Base-by-base conservation (phyloP, 2,888 invertebrate species). In the Noctua janthina region DNA sequence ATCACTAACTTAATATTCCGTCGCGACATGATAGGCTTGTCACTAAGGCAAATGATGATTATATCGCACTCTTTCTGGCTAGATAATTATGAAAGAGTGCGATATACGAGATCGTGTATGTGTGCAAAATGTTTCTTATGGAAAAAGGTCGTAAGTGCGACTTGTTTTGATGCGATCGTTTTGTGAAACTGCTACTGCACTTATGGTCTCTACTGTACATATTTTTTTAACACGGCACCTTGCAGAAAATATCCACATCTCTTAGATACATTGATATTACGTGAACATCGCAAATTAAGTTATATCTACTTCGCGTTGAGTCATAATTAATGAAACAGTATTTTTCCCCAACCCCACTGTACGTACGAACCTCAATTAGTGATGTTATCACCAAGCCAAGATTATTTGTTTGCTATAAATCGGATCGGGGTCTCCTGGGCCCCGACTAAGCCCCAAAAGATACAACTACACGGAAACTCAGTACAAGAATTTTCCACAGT, bases 401-500 rank as follows among this genome's bases (percentile, higher is more conserved):
- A 83, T 79, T 82, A 86, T 90, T 90, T 85, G 76, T 84, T 83
- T 74, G 76, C 67, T 80, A 84, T 87, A 88, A 82, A 84, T 83
- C 69, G 67, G 70, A 69, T 56, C 49, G 49, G 6, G 54, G 76
- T 82, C 83, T 83, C 81, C 69, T 74, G 85, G 82, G 87, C 85
- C 76, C 74, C 80, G 82, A 86, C 86, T 88, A 87, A 89, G 85
- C 86, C 82, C 86, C 88, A 84, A 88, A 92, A 91, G 90, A 91
- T 87, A 88, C 85, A 85, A 88, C 88, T 87, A 90, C 88, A 90
- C 81, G 84, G 84, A 88, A 88, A 87, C 81, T 84, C 87, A 91
- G 88, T 86, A 91, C 77, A 87, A 88, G 84, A 90, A 91, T 92
- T 78, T 90, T 89, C 89, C 90, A 88, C 93, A 92, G 92, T 93